Base-by-base conservation (phyloP, 2,113 vertebrate species). In the Sciurus niger region DNA sequence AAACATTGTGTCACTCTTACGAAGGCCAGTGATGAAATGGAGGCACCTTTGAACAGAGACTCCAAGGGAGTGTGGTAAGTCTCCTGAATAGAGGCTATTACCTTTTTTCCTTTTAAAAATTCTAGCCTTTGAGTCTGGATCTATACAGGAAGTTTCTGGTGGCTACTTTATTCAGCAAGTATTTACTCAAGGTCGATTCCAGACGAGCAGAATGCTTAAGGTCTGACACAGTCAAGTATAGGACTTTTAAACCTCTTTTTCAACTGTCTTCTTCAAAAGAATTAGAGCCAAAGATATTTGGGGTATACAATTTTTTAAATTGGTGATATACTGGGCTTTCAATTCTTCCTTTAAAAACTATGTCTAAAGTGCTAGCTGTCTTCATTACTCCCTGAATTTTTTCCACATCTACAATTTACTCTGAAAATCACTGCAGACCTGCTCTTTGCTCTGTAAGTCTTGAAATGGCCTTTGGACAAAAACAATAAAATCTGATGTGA, bases 401-500 rank as follows among this genome's bases (percentile, higher is more conserved):
- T 65, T 30, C 70, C 67, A 30, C 30, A 55, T 83, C 68, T 90
- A 2, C 48, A 77, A 85, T 65, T 72, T 51, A 82, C 53, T 84
- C 72, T 93, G 48, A 85, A 32, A 40, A 84, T 80, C 67, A 51
- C 6, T 55, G 48, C 3, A 51, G 48, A 88, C 16, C 30, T 76
- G 13, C 30, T 55, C 68, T 94, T 94, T 96, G 79, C n/a, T 84
- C 74, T 65, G 0, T 20, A 67, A 60, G 32, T 89, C 63, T 90
- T 96, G 37, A 95, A 90, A 91, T 3, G 20, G 34, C 68, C 63
- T 91, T 89, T 91, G 67, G 91, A 48, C 86, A 79, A 95, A 94
- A 97, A 30, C 67, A 85, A 63, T 84, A 82, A 96, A 97, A 85
- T 51, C 43, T 70, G 40, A 91, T 34, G 34, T 63, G 28, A 85